Percentiles rank a stretch among this genome's conserved stretches.
phyloP scores from a whole-genome alignment of 2,888 invertebrate species.

The Polydrusus tereticollis region DNA sequence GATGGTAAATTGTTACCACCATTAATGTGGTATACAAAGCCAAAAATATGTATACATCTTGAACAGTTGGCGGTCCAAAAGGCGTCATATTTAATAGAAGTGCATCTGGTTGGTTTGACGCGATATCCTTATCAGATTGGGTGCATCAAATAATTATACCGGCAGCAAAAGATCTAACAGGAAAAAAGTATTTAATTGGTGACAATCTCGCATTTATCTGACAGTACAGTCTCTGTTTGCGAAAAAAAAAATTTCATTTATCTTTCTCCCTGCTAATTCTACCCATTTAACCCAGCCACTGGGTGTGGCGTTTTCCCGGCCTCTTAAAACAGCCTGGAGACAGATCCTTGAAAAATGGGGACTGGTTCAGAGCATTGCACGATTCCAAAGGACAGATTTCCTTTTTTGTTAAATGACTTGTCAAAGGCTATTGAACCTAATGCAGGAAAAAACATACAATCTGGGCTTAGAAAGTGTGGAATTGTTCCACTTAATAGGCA shows the following conservation, averaged over 20 bases:
- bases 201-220: conserved; percentile 3
- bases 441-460: conserved; percentile 4
- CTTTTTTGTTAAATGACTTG: not conserved
- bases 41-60: not conserved
- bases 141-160: conserved; percentile 8
- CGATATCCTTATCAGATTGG: conserved; percentile 25
- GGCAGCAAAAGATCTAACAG: conserved; percentile 8
- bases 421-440: conserved; percentile 5
- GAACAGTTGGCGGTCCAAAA: not conserved
- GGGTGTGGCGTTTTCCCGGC: conserved; percentile 19
- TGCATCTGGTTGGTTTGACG: conserved; percentile 13
- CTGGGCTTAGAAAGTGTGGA: conserved; percentile 4
- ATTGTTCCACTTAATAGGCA: not conserved
- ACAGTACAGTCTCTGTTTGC: not conserved
- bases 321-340: conserved; percentile 23
- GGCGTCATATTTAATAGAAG: conserved; percentile 4
- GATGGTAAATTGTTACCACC: not conserved
- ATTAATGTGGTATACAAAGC: conserved; percentile 1
- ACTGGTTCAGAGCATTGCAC: conserved; percentile 12
- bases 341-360: not conserved
- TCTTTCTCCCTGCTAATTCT: conserved; percentile 27
- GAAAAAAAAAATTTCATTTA: conserved; percentile 24
- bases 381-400: conserved; percentile 19
- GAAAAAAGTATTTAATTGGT: conserved; percentile 24
- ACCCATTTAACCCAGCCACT: conserved; percentile 21